Base-by-base conservation (phyloP, 2,888 invertebrate species). In the Philhelius pedissequus region DNA sequence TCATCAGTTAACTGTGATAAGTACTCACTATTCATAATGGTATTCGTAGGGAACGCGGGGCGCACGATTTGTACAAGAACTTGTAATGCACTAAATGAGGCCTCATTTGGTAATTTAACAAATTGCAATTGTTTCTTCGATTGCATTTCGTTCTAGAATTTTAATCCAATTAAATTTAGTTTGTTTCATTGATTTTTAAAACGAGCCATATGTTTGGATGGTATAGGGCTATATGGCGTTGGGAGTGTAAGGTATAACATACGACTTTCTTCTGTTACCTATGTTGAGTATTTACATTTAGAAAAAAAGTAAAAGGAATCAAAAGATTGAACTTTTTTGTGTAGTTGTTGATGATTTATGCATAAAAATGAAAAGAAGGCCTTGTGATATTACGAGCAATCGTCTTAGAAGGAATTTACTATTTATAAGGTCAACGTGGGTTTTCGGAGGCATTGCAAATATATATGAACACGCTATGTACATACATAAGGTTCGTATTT, bases 61-160 rank as follows among this genome's bases (percentile, higher is more conserved):
- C 40, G 20, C 45, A 48, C 50, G 40, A 48, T 58, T 64, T 58
- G 50, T 30, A 66, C 64, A 56, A 76, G 43, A 68, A 62, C 58
- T 60, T 71, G n/a, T 35, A 71, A 80, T 68, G 48, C 68, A 84
- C 84, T 84, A 80, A 84, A 38, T 58, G 66, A 68, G 75, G 64
- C 71, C 84, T 71, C 84, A 75, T 76, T 84, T 76, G 62, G 50
- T 80, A 76, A 84, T 80, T 84, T 62, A 58, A 70, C 70, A 76
- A 80, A 60, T 71, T 56, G 71, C 75, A 84, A 80, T 84, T 80
- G 75, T 84, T 80, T 71, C 76, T 80, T 84, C 80, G 75, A 84
- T 84, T 84, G 70, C 68, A 79, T 84, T 84, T 84, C 84, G 62
- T 76, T 75, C 64, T 84, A 50, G 70, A 76, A 62, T 58, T 68